Evolutionary conservation across 2,888 invertebrate genomes (phyloP), one percentile per base, ranked within the genome.

Genomic region (Leptopterna dolabrata): DNA sequence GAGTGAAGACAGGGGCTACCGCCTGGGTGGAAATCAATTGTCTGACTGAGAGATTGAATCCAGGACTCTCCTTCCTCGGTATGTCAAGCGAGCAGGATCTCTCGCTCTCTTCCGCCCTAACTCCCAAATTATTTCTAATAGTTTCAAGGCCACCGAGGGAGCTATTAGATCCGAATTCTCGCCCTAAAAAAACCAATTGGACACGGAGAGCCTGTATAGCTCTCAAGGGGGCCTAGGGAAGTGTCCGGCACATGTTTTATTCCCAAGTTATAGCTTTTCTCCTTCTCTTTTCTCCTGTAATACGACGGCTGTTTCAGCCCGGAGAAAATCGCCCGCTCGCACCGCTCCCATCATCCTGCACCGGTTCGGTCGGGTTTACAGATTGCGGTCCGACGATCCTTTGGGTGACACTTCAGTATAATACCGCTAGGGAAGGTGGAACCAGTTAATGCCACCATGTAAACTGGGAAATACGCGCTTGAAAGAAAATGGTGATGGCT

Each of bases 171-270:
- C 63, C 63, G 63, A 70, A 70, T 83, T 83, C 70, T 19, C 70
- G 9, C 70, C 55, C 83, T 83, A 63, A 70, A 63, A 78, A 70
- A 83, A 70, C 63, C 83, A 70, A 83, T 83, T 83, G 83, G 83
- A 83, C 70, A 70, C 83, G 83, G 83, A 29, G 55, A 70, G 83
- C 63, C 30, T 70, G 41, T 70, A 83, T 70, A 36, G 83, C 70
- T 70, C 83, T 81, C 83, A 29, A n/a, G 70, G 83, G 83, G 70
- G 19, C 7, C 41, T 36, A 36, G 63, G 70, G n/a, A 70, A 43
- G 70, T 83, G 83, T 63, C 83, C 83, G 36, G 83, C 83, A 70
- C 63, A 83, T 83, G 83, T 83, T 83, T 83, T 83, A 63, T 63
- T 81, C 81, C 16, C 29, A 30, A 81, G 51, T 81, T 81, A 81